These are phyloP conservation scores for Rhynchophorus ferrugineus DNA, from an alignment of 1,140 invertebrate species.

Conservation along the genomic window DNA sequence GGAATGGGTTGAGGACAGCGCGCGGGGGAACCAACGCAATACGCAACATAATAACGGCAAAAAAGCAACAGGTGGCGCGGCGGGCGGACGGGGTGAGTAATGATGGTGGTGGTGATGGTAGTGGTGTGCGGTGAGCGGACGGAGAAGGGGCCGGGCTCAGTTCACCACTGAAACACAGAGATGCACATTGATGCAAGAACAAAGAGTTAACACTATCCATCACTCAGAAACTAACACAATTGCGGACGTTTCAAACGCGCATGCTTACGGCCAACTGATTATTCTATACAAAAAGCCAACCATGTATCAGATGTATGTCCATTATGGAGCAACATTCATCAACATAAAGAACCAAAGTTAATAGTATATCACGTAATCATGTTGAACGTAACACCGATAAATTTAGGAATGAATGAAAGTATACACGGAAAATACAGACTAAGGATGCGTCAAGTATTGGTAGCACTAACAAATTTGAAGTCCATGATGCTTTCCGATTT, in stretches of 20 bases:
- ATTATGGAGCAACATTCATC: background rate
- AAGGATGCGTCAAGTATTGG: too few species aligned
- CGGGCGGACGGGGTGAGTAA: conserved; percentile 6
- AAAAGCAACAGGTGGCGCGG: conserved; percentile 11
- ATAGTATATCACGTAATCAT: too few species aligned
- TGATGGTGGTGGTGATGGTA: conserved; percentile 2
- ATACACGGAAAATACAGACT: too few species aligned
- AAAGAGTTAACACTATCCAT: background rate
- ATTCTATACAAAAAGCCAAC: too few species aligned
- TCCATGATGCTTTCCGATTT: too few species aligned
- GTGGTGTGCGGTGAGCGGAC: conserved; percentile 4
- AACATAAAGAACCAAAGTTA: background rate
- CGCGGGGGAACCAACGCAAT: conserved; percentile 18
- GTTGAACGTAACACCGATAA: too few species aligned
- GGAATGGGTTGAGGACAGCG: background rate
- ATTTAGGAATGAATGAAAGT: too few species aligned
- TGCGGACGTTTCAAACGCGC: too few species aligned
- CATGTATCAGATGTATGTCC: background rate
- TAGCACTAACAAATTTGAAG: too few species aligned
- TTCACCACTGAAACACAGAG: conserved; percentile 19
- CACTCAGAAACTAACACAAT: too few species aligned
- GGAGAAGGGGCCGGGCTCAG: conserved; percentile 13
- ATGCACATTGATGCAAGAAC: background rate
- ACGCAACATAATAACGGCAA: conserved; percentile 19
- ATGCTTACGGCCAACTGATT: too few species aligned